These are phyloP conservation scores for Penaeus japonicus DNA, from an alignment of 1,140 invertebrate species.

Conservation along the genomic window DNA sequence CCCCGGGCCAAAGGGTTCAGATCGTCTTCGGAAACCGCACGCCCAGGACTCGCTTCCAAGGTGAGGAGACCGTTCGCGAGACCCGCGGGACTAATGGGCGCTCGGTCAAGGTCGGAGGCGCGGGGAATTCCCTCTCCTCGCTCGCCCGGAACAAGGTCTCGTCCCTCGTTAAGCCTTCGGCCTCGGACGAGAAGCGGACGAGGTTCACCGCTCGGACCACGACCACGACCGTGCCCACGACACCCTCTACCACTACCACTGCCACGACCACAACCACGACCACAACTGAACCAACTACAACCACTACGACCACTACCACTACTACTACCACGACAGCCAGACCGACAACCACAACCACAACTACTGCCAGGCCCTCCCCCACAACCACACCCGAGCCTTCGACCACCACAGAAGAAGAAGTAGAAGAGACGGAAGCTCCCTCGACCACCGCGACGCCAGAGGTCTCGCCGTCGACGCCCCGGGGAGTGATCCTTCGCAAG, in stretches of 20 bases:
- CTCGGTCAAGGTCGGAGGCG: too few relatives aligned
- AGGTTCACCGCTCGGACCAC: too few relatives aligned
- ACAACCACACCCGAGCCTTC: background rate
- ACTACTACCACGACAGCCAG: background rate
- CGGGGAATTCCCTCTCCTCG: too few relatives aligned
- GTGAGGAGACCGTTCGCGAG: too few relatives aligned
- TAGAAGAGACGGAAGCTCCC: background rate
- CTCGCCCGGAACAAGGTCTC: too few relatives aligned
- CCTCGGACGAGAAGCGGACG: too few relatives aligned
- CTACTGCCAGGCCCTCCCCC: background rate
- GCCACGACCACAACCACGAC: background rate
- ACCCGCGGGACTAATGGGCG: too few relatives aligned
- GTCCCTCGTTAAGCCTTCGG: too few relatives aligned
- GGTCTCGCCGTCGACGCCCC: background rate
- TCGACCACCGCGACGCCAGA: background rate
- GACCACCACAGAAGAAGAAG: background rate
- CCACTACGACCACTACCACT: background rate
- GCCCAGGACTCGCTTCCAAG: background rate
- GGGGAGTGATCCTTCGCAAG: background rate
- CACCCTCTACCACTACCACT: background rate
- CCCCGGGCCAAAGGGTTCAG: conserved; percentile 39
- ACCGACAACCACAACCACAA: background rate
- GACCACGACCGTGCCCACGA: too few relatives aligned
- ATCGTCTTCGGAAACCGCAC: conserved; percentile 9
- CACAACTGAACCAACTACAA: background rate